Evolutionary conservation across 2,113 vertebrate species (phyloP).

Genomic region (Plectropomus leopardus): DNA sequence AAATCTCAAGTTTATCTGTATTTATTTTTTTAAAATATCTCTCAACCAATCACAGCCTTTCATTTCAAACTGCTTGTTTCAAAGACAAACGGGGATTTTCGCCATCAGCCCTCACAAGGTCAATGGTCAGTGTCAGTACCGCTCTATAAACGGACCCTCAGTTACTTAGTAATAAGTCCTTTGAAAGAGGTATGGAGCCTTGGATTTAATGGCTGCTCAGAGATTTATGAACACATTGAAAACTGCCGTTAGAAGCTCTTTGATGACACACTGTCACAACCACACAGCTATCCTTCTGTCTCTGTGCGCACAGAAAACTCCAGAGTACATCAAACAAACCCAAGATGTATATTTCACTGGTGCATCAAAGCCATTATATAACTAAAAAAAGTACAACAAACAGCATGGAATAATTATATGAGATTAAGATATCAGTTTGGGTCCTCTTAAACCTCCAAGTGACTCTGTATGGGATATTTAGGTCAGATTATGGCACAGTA

Average conservation of each 20-base stretch:
- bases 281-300: background rate
- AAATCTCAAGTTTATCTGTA: background rate
- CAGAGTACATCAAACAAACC: background rate
- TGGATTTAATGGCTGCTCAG: slow-evolving; percentile 32
- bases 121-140: background rate
- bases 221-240: slow-evolving; percentile 44
- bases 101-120: no score
- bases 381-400: background rate
- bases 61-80: background rate
- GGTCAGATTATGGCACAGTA: no score
- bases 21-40: background rate
- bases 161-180: slow-evolving; percentile 39
- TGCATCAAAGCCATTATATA: background rate
- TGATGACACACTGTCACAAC: slow-evolving; percentile 31
- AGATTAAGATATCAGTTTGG: background rate
- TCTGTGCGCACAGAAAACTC: background rate
- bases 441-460: background rate
- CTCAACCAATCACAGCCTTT: background rate
- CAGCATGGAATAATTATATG: background rate
- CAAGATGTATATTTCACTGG: background rate
- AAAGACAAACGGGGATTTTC: slow-evolving; percentile 17
- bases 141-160: background rate
- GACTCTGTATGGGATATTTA: no score
- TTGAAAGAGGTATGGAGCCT: background rate
- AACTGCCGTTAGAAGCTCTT: slow-evolving; percentile 31